These are phyloP conservation scores for Spheniscus mendiculus DNA, from an alignment of 2,113 vertebrate species.

Conservation along the genomic window DNA sequence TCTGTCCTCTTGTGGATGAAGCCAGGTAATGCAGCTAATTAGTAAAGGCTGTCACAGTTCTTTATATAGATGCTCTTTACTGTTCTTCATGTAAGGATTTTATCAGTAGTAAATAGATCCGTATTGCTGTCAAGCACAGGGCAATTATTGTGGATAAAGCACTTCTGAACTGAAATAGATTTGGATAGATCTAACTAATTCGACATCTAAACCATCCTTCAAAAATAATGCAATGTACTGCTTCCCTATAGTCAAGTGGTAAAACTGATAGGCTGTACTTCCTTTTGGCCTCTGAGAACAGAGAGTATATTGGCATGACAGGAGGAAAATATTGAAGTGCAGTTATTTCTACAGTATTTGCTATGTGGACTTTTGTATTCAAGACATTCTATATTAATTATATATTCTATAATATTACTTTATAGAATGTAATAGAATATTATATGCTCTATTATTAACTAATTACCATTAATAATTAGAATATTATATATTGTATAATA, in stretches of 20 bases:
- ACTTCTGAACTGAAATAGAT: neutral
- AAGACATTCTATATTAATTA: neutral
- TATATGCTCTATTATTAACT: neutral
- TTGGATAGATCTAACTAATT: neutral
- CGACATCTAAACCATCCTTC: neutral
- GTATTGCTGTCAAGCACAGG: neutral
- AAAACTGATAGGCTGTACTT: neutral
- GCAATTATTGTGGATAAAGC: neutral
- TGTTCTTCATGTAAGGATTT: neutral
- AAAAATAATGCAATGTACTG: neutral
- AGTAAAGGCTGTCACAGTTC: rapidly evolving
- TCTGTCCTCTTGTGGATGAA: neutral
- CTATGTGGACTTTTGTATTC: neutral
- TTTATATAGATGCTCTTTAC: rapidly evolving
- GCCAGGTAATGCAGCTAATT: neutral
- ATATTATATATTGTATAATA: neutral
- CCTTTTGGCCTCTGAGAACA: neutral
- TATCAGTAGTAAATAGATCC: neutral
- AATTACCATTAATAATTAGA: neutral
- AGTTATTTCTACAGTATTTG: neutral
- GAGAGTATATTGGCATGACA: neutral
- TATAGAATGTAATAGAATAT: neutral
- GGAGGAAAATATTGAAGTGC: neutral
- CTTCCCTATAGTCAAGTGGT: neutral
- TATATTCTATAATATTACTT: neutral